These are phyloP conservation scores for Vireo altiloquus DNA, from an alignment of 2,113 vertebrate species.

Conservation along the genomic window DNA sequence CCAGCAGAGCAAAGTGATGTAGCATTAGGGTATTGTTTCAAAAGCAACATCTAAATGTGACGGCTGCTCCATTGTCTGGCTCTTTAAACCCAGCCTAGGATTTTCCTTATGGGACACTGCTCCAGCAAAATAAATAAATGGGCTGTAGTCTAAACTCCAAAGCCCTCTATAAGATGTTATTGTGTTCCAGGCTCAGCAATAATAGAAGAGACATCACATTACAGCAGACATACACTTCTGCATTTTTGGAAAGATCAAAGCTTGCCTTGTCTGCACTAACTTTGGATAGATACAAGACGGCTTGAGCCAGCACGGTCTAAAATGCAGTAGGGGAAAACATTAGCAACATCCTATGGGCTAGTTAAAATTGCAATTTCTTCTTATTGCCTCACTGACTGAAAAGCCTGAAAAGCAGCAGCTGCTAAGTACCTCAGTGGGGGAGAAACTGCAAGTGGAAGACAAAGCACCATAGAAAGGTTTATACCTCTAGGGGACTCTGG, in stretches of 20 bases:
- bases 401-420: background rate
- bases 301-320: background rate
- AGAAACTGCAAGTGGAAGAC: background rate
- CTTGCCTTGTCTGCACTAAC: constrained; percentile 15
- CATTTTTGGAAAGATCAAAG: constrained; percentile 45
- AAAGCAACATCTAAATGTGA: constrained; percentile 61
- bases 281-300: background rate
- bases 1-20: constrained; percentile 52
- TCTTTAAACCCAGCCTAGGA: constrained; percentile 46
- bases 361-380: background rate
- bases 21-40: constrained; percentile 51
- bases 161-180: constrained; percentile 49
- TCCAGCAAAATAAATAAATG: constrained; percentile 52
- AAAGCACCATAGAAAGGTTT: background rate
- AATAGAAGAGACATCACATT: constrained; percentile 14
- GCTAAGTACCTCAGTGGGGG: background rate
- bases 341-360: background rate
- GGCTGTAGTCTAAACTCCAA: constrained; percentile 57
- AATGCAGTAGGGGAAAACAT: background rate
- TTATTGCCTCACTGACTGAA: background rate
- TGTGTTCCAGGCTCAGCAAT: constrained; percentile 32
- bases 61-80: constrained; percentile 27
- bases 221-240: background rate
- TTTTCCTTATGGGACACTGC: constrained; percentile 57
- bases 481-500: background rate